These are phyloP conservation scores for Struthidea cinerea DNA, from an alignment of 2,113 vertebrate species.

Conservation along the genomic window DNA sequence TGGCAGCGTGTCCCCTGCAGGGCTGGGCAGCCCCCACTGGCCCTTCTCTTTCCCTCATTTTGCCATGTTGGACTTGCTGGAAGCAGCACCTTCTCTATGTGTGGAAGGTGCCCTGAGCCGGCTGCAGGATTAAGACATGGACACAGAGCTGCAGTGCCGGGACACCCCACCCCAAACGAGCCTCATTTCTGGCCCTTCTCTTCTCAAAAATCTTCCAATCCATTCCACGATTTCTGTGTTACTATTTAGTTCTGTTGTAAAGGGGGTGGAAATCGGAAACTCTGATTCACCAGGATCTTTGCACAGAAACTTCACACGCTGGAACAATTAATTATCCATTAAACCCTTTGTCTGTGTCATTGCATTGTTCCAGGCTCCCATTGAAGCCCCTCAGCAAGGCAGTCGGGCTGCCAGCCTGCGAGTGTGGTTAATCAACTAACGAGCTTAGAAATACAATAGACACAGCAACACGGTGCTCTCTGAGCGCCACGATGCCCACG, in stretches of 20 bases:
- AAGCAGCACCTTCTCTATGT: not conserved
- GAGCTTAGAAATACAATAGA: constrained; percentile 18
- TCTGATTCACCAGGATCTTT: constrained; percentile 57
- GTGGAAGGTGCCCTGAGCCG: not conserved
- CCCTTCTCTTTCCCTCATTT: not conserved
- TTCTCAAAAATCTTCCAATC: not conserved
- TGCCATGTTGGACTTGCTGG: not conserved
- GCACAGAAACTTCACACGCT: constrained; percentile 44
- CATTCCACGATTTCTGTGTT: constrained; percentile 7
- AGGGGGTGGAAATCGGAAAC: constrained; percentile 46
- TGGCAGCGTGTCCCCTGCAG: fast-evolving
- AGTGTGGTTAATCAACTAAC: constrained; percentile 46
- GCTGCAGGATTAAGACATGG: constrained; percentile 4
- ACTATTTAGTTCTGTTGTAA: not conserved
- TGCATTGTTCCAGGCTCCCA: constrained; percentile 51
- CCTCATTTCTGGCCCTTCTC: not conserved
- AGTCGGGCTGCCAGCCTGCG: not conserved
- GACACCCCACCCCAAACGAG: not conserved
- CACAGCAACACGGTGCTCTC: not conserved
- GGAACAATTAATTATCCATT: constrained; percentile 67
- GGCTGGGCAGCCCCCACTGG: not conserved
- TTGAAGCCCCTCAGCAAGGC: constrained; percentile 17
- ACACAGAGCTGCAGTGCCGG: not conserved
- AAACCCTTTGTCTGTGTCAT: constrained; percentile 58
- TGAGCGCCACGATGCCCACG: fast-evolving